Base-by-base conservation (phyloP, 2,113 vertebrate genomes). In the Barbus barbus region DNA sequence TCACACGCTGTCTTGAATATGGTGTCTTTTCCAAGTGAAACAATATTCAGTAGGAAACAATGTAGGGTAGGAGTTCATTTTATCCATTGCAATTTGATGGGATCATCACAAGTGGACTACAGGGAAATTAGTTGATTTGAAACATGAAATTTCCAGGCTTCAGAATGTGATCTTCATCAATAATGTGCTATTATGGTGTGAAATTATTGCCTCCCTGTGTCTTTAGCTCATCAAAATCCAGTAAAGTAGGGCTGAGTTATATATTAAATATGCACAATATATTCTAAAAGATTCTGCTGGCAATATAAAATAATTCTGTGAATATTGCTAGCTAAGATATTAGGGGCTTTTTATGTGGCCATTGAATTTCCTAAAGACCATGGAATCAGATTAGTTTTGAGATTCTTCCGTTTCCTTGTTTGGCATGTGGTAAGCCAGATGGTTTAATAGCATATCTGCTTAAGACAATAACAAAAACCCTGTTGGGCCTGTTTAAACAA, bases 221-320 rank as follows among this genome's bases (percentile, higher is more conserved):
- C 44, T 75, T 51, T 46, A 73, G 71, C 73, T 28, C 73, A 48
- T 46, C n/a, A 18, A 31, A 75, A 75, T 75, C n/a, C n/a, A 51
- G 73, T 75, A 31, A 75, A 75, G 73, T 11, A 51, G 46, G 26
- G 16, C 46, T 51, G 73, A 14, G 14, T 51, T 44, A 18, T 51
- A 11, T 51, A 75, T 51, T 75, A 26, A 75, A 75, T 12, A 75
- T 51, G 48, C 26, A 31, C 41, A 75, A 46, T 51, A 51, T 48
- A 44, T 72, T 72, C 69, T 72, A 38, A 75, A 75, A 9, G 73
- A 75, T 51, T 75, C 46, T 18, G 46, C 16, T 9, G 46, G 14
- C 24, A 20, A 26, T 51, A 48, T 31, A 75, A 74, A 51, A 26
- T 51, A 18, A 75, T 74, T 13, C 67, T 71, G 41, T 74, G 71